phyloP scores from a whole-genome alignment of 2,888 invertebrate species.

The Mesoligia furuncula region DNA sequence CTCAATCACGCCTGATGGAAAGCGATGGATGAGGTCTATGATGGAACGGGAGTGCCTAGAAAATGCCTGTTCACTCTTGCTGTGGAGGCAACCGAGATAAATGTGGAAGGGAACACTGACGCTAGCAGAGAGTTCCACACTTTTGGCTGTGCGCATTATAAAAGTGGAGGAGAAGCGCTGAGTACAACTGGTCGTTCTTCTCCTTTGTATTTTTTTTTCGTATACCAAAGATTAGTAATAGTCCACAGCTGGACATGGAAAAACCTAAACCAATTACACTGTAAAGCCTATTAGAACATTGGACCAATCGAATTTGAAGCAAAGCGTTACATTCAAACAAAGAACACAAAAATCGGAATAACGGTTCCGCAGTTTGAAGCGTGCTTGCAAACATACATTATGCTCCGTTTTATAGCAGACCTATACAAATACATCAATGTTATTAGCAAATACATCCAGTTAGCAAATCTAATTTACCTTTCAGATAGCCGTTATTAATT shows the following conservation, averaged over 20 bases:
- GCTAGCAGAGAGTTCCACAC: not conserved
- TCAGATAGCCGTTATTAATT: constrained; percentile 49
- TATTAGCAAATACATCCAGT: constrained; percentile 22
- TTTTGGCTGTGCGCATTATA: not conserved
- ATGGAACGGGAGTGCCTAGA: not conserved
- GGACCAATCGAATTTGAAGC: not conserved
- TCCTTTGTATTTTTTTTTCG: not conserved
- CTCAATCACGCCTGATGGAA: not conserved
- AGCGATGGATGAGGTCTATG: not conserved
- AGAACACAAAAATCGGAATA: not conserved
- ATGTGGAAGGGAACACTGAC: not conserved
- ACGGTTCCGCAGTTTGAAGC: constrained; percentile 3
- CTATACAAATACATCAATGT: constrained; percentile 10
- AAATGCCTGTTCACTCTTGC: not conserved
- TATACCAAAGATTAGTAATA: not conserved
- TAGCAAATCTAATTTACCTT: constrained; percentile 9
- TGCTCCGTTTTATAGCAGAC: not conserved
- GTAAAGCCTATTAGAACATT: not conserved
- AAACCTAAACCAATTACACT: not conserved
- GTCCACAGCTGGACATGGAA: not conserved
- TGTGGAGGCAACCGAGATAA: not conserved
- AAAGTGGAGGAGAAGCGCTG: not conserved
- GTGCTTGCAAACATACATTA: constrained; percentile 7
- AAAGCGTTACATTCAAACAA: not conserved
- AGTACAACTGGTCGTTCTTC: not conserved